Conservation (phyloP, 2,888 invertebrate genomes). For the Lycia hirtaria region DNA sequence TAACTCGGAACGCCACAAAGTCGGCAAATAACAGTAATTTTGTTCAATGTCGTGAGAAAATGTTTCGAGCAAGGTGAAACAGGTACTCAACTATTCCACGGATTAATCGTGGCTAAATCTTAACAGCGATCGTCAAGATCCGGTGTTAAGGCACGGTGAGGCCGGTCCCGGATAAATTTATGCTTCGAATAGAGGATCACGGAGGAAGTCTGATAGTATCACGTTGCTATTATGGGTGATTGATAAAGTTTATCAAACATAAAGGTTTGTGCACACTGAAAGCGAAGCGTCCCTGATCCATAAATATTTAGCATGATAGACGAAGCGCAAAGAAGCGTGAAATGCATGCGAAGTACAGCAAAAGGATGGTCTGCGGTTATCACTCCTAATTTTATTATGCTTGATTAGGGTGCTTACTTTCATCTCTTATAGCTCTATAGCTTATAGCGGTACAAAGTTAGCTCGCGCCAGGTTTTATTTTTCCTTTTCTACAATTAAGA, state of each 20-base stretch:
- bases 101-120: constrained; percentile 71
- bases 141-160: constrained; percentile 64
- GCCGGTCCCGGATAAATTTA: constrained; percentile 33
- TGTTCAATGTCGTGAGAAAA: constrained; percentile 80
- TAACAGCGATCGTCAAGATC: constrained; percentile 69
- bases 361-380: too few relatives aligned
- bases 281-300: too few relatives aligned
- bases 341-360: too few relatives aligned
- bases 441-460: too few relatives aligned
- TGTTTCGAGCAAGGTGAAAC: constrained; percentile 68
- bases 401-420: too few relatives aligned
- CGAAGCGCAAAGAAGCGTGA: too few relatives aligned
- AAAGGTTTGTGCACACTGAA: not conserved
- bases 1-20: constrained; percentile 30
- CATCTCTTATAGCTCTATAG: too few relatives aligned
- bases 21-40: constrained; percentile 75
- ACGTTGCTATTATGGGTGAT: constrained; percentile 7
- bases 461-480: too few relatives aligned
- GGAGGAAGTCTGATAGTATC: constrained; percentile 6
- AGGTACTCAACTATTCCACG: constrained; percentile 73
- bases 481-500: too few relatives aligned
- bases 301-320: too few relatives aligned
- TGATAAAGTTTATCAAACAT: constrained; percentile 14
- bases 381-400: too few relatives aligned
- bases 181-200: constrained; percentile 16